Percentiles rank a stretch among this genome's conserved stretches.
Evolutionary conservation across 2,888 invertebrate species (phyloP).

Genomic region (Leptopilina syphax): DNA sequence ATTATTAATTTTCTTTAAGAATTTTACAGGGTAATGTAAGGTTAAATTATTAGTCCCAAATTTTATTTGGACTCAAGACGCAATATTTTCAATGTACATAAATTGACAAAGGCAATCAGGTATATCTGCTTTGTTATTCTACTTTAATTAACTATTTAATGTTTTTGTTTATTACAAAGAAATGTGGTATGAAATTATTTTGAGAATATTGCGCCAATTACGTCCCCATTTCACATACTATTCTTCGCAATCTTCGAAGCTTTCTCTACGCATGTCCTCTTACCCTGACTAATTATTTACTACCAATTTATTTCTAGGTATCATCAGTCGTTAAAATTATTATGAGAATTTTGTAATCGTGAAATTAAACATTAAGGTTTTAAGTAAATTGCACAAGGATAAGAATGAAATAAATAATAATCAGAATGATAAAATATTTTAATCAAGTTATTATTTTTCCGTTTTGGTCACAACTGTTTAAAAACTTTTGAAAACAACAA

Average conservation of each 20-base stretch:
- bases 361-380: background rate
- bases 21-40: background rate
- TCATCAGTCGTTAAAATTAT: background rate
- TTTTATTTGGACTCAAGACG: slow-evolving; percentile 2
- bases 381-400: background rate
- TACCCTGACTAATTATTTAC: slow-evolving; percentile 6
- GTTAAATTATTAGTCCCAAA: background rate
- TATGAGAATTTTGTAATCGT: background rate
- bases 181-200: background rate
- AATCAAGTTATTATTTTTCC: no score
- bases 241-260: slow-evolving; percentile 9
- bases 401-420: no score
- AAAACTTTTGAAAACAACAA: no score
- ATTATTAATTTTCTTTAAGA: background rate
- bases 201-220: slow-evolving; percentile 20
- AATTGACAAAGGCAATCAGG: background rate
- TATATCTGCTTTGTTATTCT: no score
- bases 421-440: no score
- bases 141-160: background rate
- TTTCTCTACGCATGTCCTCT: slow-evolving; percentile 28
- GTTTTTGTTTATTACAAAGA: background rate
- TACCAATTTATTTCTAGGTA: background rate
- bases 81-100: slow-evolving; percentile 1
- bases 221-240: background rate
- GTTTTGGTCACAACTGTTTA: no score